Evolutionary conservation across 2,888 invertebrate genomes (phyloP), one percentile per base, ranked within the genome.

Genomic region (Cataglyphis cursor): DNA sequence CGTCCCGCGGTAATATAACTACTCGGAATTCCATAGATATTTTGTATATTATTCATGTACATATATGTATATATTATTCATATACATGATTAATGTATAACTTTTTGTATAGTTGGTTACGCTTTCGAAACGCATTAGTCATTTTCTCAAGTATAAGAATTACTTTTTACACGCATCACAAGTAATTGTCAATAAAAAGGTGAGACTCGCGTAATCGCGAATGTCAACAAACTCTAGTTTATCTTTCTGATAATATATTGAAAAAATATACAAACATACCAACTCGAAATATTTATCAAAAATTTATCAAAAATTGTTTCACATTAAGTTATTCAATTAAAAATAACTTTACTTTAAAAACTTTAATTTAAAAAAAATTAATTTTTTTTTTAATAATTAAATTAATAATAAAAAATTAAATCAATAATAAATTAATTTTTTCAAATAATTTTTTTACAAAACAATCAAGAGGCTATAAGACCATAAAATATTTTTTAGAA

Each of bases 111-210:
- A 51, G 8, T 51, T 51, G n/a, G 6, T 65, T 38, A n/a, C 12
- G 28, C 24, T 76, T 76, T 65, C 75, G 54, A 76, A 64, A 65
- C 64, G 0, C 57, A 57, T 75, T 51, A 75, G 10, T 57, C 54
- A 54, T 51, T 65, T 54, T 38, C 41, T 74, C 48, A 51, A 51
- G 31, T n/a, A n/a, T 48, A 62, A 31, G 3, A 35, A 38, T n/a
- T 61, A 21, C n/a, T 38, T 76, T 76, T 76, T 64, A 18, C 21
- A 51, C n/a, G n/a, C n/a, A 12, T 5, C 24, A 15, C n/a, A 12
- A 59, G 10, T 35, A 51, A 21, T 74, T n/a, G 3, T 10, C 21
- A n/a, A 12, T 62, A 51, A 35, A 62, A 74, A 62, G 9, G 10
- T 15, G n/a, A 21, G 41, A 31, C 6, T 18, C 41, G 31, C 18